Percentiles rank a stretch among this genome's conserved stretches.
phyloP scores from a whole-genome alignment of 2,888 invertebrate genomes.

The Drosophila affinis region DNA sequence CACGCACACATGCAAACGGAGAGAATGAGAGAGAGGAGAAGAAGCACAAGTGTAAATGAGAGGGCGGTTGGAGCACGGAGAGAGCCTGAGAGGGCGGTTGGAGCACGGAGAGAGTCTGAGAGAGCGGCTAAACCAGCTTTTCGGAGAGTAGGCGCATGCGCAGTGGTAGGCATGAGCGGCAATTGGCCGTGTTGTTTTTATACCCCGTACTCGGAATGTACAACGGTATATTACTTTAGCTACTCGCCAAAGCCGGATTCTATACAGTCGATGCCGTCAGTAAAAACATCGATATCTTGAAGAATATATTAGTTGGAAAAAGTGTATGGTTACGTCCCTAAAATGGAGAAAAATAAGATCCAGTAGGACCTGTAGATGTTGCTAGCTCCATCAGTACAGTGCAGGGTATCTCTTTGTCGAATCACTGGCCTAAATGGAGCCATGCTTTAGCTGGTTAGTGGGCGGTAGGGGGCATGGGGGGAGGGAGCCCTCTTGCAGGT shows the following conservation, averaged over 20 bases:
- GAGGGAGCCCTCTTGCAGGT: conserved; percentile 26
- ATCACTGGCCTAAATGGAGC: background rate
- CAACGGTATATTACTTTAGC: background rate
- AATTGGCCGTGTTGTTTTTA: conserved; percentile 1
- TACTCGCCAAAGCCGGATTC: no score
- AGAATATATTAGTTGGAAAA: background rate
- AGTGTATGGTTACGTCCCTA: background rate
- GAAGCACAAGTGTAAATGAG: conserved; percentile 60
- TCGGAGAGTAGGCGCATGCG: conserved; percentile 55
- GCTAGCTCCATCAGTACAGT: background rate
- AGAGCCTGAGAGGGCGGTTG: conserved; percentile 30
- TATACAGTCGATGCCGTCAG: background rate
- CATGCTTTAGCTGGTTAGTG: conserved; percentile 8
- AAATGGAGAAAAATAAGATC: background rate
- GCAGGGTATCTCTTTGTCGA: background rate
- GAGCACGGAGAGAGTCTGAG: conserved; percentile 29
- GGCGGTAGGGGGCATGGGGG: conserved; percentile 33
- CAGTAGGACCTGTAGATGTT: background rate
- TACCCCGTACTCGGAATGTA: background rate
- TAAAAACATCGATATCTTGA: background rate
- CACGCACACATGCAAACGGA: conserved; percentile 9
- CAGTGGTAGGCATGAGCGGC: conserved; percentile 24
- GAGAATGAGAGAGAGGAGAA: conserved; percentile 5
- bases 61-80: conserved; percentile 7
- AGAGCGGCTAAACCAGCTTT: conserved; percentile 51